phyloP scores from a whole-genome alignment of 1,140 invertebrate species.

The Eufriesea mexicana region DNA sequence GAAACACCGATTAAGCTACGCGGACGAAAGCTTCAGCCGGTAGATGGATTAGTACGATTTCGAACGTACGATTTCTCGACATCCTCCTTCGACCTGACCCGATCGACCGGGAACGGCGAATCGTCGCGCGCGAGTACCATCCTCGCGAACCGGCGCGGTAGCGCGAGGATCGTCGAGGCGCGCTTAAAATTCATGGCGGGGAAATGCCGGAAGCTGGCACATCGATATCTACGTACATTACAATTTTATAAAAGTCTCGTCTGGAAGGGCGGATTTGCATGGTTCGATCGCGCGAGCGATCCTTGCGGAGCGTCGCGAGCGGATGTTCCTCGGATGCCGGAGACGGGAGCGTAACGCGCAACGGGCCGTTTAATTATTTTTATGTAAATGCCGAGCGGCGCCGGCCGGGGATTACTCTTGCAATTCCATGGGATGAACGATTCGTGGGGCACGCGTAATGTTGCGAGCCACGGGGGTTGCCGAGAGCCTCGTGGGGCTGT shows the following conservation, averaged over 20 bases:
- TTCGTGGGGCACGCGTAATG: slow-evolving; percentile 64
- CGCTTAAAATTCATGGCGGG: slow-evolving; percentile 41
- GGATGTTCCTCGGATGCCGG: background rate
- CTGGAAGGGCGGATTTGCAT: slow-evolving; percentile 24
- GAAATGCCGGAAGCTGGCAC: slow-evolving; percentile 6
- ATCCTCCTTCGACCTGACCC: background rate
- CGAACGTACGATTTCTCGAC: background rate
- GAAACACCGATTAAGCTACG: slow-evolving; percentile 4
- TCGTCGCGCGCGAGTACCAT: background rate
- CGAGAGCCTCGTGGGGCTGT: slow-evolving; percentile 60
- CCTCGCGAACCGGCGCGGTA: background rate
- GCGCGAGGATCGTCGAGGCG: background rate
- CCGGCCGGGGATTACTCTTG: slow-evolving; percentile 56
- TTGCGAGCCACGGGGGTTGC: slow-evolving; percentile 58
- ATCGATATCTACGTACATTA: slow-evolving; percentile 35
- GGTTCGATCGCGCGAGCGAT: slow-evolving; percentile 18
- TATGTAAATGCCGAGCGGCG: slow-evolving; percentile 69
- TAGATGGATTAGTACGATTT: background rate
- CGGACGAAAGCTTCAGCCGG: background rate
- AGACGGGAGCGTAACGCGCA: slow-evolving; percentile 26
- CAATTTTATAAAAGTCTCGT: slow-evolving; percentile 46
- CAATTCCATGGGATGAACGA: slow-evolving; percentile 69
- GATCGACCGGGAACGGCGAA: background rate
- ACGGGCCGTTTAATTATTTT: slow-evolving; percentile 75
- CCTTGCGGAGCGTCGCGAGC: slow-evolving; percentile 13